Percentiles rank a stretch among this genome's conserved stretches.
These are phyloP conservation scores for Myanophis thanlyinensis DNA, from an alignment of 2,113 vertebrate species.

Conservation along the genomic window DNA sequence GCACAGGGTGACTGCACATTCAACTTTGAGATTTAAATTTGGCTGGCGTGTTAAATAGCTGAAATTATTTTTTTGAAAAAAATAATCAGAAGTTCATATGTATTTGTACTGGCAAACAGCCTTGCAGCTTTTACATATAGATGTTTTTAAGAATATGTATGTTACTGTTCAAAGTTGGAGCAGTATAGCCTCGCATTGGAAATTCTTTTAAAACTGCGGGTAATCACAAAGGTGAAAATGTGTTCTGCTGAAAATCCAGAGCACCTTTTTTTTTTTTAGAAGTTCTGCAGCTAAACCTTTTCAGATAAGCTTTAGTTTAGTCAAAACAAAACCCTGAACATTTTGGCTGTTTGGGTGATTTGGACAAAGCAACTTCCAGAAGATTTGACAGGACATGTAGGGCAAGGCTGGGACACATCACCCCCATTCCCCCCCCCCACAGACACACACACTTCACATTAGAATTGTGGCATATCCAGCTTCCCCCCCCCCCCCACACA, in stretches of 20 bases:
- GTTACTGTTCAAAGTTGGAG: not conserved
- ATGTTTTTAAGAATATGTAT: not conserved
- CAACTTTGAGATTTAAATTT: not conserved
- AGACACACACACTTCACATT: too few species aligned
- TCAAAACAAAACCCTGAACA: not conserved
- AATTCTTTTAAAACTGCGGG: not conserved
- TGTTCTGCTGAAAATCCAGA: not conserved
- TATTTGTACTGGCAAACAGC: not conserved
- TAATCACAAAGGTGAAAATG: not conserved
- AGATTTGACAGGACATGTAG: not conserved
- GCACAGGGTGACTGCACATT: not conserved
- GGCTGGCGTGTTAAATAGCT: not conserved
- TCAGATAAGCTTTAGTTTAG: not conserved
- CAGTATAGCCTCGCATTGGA: not conserved
- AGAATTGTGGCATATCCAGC: not conserved
- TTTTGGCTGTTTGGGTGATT: not conserved
- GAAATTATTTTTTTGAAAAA: not conserved
- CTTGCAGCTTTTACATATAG: not conserved
- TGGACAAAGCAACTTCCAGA: not conserved
- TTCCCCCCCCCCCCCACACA: rapidly evolving
- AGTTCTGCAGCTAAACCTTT: not conserved
- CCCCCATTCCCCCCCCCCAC: not conserved
- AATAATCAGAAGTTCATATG: not conserved
- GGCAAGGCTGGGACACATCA: not conserved
- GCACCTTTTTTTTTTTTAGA: not conserved